Evolutionary conservation across 1,140 invertebrate species (phyloP).

Genomic region (Littorina saxatilis): DNA sequence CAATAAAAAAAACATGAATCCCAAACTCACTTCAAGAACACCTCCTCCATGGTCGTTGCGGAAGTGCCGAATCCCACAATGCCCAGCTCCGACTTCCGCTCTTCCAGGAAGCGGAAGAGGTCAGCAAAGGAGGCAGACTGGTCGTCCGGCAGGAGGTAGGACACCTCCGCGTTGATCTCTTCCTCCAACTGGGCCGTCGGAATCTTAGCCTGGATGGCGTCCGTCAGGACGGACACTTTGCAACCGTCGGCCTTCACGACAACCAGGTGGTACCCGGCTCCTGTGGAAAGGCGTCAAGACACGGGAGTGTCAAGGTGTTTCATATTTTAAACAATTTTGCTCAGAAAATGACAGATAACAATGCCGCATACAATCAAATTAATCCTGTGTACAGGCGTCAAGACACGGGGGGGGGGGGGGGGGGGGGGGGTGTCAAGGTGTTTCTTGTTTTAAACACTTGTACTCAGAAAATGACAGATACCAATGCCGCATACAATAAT

Average conservation of each 20-base stretch:
- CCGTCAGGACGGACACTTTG: conserved; percentile 74
- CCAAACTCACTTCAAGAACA: conserved; percentile 84
- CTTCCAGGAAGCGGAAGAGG: conserved; percentile 82
- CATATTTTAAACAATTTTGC: no score
- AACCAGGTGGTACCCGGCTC: conserved; percentile 73
- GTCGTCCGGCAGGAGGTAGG: conserved; percentile 65
- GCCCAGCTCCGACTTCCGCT: conserved; percentile 78
- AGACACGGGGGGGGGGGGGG: no score
- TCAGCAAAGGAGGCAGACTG: conserved; percentile 63
- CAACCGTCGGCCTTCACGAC: conserved; percentile 75
- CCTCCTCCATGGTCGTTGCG: conserved; percentile 88
- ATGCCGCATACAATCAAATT: no score
- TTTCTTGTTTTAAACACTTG: no score
- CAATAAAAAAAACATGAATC: no score
- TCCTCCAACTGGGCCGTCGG: conserved; percentile 66
- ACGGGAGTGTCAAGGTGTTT: no score
- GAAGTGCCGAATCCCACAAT: conserved; percentile 86
- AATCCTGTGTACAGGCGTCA: no score
- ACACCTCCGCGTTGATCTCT: conserved; percentile 68
- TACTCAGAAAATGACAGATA: no score
- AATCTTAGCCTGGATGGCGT: conserved; percentile 58
- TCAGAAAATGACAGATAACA: no score
- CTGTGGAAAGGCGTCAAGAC: conserved; percentile 47
- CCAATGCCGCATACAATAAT: no score
- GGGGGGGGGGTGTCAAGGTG: no score